Percentiles rank a stretch among this genome's conserved stretches.
phyloP scores from a whole-genome alignment of 2,797 vertebrate species.

The Pantherophis alleghaniensis region DNA sequence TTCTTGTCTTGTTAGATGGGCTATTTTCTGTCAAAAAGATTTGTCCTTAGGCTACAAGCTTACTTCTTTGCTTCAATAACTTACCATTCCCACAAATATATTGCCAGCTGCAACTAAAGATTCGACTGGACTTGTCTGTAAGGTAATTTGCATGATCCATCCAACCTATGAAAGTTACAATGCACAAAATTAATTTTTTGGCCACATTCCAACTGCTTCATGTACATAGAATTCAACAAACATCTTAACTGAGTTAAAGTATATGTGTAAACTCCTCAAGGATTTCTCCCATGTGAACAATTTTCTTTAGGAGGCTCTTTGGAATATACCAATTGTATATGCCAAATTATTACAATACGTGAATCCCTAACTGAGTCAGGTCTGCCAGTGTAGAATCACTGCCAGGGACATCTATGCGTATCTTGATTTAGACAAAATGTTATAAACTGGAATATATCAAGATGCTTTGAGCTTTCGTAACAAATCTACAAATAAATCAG shows the following conservation, averaged over 20 bases:
- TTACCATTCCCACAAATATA: slow-evolving; percentile 86
- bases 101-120: slow-evolving; percentile 85
- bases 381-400: neutral
- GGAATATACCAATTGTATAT: neutral
- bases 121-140: slow-evolving; percentile 84
- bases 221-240: neutral
- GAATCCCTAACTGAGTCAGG: neutral
- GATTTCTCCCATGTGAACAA: neutral
- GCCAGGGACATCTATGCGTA: neutral
- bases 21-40: neutral
- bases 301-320: neutral
- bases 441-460: neutral
- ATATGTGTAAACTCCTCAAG: neutral
- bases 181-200: neutral
- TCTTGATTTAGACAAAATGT: neutral
- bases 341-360: neutral
- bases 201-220: neutral
- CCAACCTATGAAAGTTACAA: slow-evolving; percentile 74
- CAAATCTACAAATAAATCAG: neutral
- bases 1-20: neutral
- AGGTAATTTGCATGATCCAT: slow-evolving; percentile 81
- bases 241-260: neutral
- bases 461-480: neutral
- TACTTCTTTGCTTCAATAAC: slow-evolving; percentile 28
- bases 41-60: neutral